These are phyloP conservation scores for Crambe crambe DNA, from an alignment of 37 sponge, comb jelly and placozoan genomes.

Conservation along the genomic window DNA sequence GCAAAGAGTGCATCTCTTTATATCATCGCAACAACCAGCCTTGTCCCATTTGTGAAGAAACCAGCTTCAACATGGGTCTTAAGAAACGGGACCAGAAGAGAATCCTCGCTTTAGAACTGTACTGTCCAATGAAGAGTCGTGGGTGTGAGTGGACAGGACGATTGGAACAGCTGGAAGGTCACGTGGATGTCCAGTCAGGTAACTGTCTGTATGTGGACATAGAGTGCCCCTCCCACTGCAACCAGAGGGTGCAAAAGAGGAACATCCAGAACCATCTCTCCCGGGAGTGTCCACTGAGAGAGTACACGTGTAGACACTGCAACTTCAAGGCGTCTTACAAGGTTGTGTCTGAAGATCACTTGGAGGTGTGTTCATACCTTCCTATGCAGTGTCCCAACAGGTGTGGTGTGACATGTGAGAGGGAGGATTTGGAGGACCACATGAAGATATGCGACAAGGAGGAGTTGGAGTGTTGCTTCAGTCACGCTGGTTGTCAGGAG, in stretches of 20 bases:
- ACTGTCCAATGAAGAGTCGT: slow-evolving; percentile 14
- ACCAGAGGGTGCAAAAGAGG: background rate
- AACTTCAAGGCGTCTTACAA: slow-evolving; percentile 3
- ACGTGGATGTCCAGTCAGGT: slow-evolving; percentile 6
- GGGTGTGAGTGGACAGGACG: slow-evolving; percentile 41
- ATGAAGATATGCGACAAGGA: slow-evolving; percentile 8
- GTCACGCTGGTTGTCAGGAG: slow-evolving; percentile 16
- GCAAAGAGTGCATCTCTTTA: background rate
- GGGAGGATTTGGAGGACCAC: slow-evolving; percentile 9
- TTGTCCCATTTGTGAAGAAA: slow-evolving; percentile 19
- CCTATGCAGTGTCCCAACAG: slow-evolving; percentile 35
- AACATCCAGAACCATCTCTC: slow-evolving; percentile 6
- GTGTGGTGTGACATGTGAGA: slow-evolving; percentile 9
- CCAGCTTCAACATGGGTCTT: background rate
- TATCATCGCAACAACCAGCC: background rate
- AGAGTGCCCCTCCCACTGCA: slow-evolving; percentile 22
- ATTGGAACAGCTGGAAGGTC: background rate
- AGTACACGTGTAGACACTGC: slow-evolving; percentile 30
- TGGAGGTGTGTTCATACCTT: background rate
- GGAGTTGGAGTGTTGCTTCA: slow-evolving; percentile 19
- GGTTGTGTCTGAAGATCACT: slow-evolving; percentile 4
- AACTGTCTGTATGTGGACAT: slow-evolving; percentile 24
- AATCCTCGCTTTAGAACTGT: background rate
- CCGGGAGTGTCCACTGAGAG: slow-evolving; percentile 11
- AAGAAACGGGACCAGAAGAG: background rate